These are phyloP conservation scores for Petrolisthes manimaculis DNA, from an alignment of 2,888 invertebrate species.

Conservation along the genomic window DNA sequence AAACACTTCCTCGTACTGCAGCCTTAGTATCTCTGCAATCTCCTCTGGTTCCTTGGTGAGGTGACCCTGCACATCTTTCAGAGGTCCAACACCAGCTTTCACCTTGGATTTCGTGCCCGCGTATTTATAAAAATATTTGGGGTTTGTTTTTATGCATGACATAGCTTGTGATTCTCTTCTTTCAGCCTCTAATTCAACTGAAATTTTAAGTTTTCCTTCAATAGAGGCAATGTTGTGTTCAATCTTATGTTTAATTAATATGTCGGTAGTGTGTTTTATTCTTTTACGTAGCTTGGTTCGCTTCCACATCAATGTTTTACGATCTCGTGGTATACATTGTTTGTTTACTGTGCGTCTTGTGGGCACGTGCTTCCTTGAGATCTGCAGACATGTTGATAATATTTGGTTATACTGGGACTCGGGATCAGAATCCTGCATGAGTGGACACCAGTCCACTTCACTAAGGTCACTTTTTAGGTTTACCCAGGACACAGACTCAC, in stretches of 20 bases:
- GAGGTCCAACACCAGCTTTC: too few species aligned
- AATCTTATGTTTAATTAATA: neutral
- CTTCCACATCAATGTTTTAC: neutral
- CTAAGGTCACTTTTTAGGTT: neutral
- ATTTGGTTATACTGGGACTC: too few species aligned
- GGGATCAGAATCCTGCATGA: too few species aligned
- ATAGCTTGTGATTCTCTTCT: neutral
- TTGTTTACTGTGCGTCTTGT: neutral
- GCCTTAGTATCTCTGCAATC: too few species aligned
- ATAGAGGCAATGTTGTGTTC: neutral
- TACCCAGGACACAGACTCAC: neutral
- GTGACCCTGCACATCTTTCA: too few species aligned
- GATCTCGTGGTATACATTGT: slow-evolving; percentile 8
- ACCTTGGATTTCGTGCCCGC: neutral
- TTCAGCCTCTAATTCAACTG: slow-evolving; percentile 7
- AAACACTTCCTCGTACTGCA: too few species aligned
- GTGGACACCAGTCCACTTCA: neutral
- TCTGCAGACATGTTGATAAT: too few species aligned
- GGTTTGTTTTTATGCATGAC: neutral
- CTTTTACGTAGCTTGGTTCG: slow-evolving; percentile 7
- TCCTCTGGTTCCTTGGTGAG: too few species aligned
- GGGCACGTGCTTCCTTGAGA: neutral
- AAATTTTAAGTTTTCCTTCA: neutral
- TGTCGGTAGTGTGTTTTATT: neutral
- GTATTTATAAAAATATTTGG: slow-evolving; percentile 16